phyloP scores from a whole-genome alignment of 2,113 vertebrate genomes.

The Leucopternis melanops region DNA sequence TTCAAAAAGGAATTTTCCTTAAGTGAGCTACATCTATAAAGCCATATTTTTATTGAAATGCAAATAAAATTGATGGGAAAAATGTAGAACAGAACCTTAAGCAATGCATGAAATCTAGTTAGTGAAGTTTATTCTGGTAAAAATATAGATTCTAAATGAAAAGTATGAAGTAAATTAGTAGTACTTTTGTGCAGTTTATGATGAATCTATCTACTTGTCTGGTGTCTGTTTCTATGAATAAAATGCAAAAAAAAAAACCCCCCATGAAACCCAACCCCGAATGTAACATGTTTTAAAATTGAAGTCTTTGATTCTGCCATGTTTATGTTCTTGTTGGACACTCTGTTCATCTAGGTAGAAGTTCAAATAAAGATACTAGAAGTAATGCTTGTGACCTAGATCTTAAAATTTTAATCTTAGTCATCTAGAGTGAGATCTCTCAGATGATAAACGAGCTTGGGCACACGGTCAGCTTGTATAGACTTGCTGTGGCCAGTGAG shows the following conservation, averaged over 20 bases:
- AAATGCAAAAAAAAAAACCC: neutral
- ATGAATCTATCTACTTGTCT: neutral
- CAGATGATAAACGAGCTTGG: neutral
- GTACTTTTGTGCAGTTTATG: neutral
- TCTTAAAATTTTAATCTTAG: neutral
- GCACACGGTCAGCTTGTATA: neutral
- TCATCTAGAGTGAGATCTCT: neutral
- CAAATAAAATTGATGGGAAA: neutral
- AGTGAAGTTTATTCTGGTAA: neutral
- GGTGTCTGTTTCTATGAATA: neutral
- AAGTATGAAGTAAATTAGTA: neutral
- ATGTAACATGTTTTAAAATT: neutral
- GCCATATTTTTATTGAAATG: neutral
- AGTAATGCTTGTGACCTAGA: neutral
- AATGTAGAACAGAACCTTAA: neutral
- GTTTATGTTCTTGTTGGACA: neutral
- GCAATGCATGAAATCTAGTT: neutral
- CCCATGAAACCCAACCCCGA: neutral
- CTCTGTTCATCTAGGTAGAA: neutral
- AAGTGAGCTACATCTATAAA: neutral
- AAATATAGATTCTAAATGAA: neutral
- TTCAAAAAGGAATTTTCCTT: neutral
- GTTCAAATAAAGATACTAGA: neutral
- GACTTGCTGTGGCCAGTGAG: neutral
- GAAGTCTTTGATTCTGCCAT: neutral